Evolutionary conservation across 2,113 vertebrate species (phyloP).

Genomic region (Thalassarche chlororhynchos): DNA sequence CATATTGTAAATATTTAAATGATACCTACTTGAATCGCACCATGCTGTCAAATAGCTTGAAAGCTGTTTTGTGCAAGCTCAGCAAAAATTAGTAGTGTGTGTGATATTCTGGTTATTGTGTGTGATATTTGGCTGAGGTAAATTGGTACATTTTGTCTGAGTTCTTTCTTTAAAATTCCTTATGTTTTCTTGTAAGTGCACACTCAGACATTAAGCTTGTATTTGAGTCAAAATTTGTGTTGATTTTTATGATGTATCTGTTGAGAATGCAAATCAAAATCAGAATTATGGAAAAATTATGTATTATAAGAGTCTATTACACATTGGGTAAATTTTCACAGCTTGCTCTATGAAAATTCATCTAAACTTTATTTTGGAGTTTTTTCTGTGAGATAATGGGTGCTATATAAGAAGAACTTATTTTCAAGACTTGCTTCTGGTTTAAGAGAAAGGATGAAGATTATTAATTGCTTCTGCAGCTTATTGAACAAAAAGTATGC

Average conservation of each 20-base stretch:
- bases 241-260: neutral
- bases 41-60: neutral
- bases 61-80: neutral
- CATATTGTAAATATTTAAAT: constrained; percentile 25
- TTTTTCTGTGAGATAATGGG: neutral
- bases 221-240: neutral
- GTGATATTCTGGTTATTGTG: neutral
- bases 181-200: neutral
- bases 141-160: neutral
- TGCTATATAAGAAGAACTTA: neutral
- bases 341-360: neutral
- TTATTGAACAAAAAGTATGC: neutral
- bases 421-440: neutral
- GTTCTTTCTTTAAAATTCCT: neutral
- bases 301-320: neutral
- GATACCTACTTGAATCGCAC: neutral
- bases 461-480: neutral
- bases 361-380: neutral
- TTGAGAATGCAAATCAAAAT: neutral
- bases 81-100: neutral
- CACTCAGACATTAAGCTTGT: neutral
- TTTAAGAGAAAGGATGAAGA: neutral
- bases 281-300: neutral
- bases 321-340: neutral
- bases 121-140: neutral